phyloP scores from a whole-genome alignment of 2,113 vertebrate species.

The Platysternon megacephalum region DNA sequence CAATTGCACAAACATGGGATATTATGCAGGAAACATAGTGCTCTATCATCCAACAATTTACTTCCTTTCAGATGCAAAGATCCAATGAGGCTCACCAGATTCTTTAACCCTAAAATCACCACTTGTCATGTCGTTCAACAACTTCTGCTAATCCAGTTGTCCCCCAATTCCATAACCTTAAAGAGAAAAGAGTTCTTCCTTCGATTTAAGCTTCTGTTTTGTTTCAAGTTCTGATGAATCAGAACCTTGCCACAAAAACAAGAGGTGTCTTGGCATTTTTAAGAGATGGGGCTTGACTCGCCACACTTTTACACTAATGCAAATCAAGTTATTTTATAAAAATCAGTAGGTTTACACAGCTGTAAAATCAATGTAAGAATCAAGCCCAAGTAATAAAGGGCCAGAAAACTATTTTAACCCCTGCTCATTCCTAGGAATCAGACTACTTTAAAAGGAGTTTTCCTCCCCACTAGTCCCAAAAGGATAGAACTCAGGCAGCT shows the following conservation, averaged over 20 bases:
- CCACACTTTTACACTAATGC: neutral
- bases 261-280: neutral
- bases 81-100: neutral
- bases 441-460: neutral
- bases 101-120: neutral
- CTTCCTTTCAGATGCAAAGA: neutral
- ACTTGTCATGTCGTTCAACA: neutral
- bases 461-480: neutral
- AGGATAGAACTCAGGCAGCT: neutral
- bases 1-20: neutral
- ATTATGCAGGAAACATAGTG: neutral
- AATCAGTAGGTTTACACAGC: neutral
- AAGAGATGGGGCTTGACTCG: neutral
- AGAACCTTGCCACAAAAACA: neutral
- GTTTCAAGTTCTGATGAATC: neutral
- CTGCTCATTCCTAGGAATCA: neutral
- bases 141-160: neutral
- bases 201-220: neutral
- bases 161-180: neutral
- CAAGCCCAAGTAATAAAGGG: neutral
- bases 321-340: conserved; percentile 9
- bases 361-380: conserved; percentile 45
- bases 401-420: neutral
- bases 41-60: neutral
- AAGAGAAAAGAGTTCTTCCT: neutral